A percentile compares a stretch with the other conserved stretches of the same genome.
Evolutionary conservation across 2,888 invertebrate species (phyloP).

Genomic region (Netelia inedita): DNA sequence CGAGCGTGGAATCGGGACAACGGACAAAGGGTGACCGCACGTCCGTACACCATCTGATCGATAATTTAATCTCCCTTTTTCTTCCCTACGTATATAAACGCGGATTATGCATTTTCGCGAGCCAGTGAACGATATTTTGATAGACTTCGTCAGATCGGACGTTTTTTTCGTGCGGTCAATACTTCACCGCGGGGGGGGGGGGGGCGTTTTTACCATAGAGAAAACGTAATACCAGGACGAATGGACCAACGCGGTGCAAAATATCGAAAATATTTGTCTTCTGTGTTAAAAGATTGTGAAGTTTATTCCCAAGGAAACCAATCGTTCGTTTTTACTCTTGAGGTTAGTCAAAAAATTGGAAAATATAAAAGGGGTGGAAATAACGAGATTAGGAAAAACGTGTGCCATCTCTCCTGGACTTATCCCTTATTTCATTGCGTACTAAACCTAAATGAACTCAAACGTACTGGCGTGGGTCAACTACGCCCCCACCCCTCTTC

Average conservation of each 20-base stretch:
- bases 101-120: constrained; percentile 27
- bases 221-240: too few relatives aligned
- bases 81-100: neutral
- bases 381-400: neutral
- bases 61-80: constrained; percentile 55
- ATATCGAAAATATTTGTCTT: too few relatives aligned
- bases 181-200: constrained; percentile 54
- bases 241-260: too few relatives aligned
- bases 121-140: constrained; percentile 73
- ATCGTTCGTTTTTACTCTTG: too few relatives aligned
- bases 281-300: too few relatives aligned
- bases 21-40: constrained; percentile 60
- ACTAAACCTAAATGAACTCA: constrained; percentile 11
- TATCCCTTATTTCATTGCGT: constrained; percentile 1
- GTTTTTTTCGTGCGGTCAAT: constrained; percentile 67
- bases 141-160: constrained; percentile 54
- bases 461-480: constrained; percentile 45
- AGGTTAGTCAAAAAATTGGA: neutral
- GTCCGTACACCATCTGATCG: constrained; percentile 38
- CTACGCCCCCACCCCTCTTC: constrained; percentile 55
- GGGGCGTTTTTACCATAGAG: too few relatives aligned
- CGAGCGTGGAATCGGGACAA: constrained; percentile 38
- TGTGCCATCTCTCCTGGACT: constrained; percentile 25
- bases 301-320: too few relatives aligned
- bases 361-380: neutral